Evolutionary conservation across 2,888 invertebrate genomes (phyloP).

Genomic region (Julus scanicus): DNA sequence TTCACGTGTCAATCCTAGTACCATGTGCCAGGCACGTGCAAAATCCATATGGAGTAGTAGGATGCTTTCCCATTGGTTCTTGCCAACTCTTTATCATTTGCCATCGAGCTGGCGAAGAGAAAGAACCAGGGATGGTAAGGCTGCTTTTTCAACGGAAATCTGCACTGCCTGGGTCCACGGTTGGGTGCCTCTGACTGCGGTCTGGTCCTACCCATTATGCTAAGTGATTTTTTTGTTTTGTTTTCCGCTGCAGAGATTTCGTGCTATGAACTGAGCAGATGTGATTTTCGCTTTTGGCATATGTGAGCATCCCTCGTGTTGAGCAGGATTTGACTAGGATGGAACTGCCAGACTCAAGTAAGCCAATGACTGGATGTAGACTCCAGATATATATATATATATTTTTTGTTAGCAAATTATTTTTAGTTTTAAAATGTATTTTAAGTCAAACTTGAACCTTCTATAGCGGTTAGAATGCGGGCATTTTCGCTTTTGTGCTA

Average conservation of each 20-base stretch:
- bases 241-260: constrained; percentile 27
- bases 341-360: constrained; percentile 8
- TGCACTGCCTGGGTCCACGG: background rate
- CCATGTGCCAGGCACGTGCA: background rate
- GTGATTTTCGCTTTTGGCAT: background rate
- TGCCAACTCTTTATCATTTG: background rate
- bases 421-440: background rate
- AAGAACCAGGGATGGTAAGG: background rate
- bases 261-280: background rate
- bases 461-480: background rate
- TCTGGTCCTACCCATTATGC: constrained; percentile 36
- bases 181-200: background rate
- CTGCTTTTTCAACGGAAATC: background rate
- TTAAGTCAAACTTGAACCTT: no score
- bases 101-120: background rate
- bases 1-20: background rate
- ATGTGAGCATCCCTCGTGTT: background rate
- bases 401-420: background rate
- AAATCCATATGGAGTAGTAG: constrained; percentile 14
- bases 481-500: background rate
- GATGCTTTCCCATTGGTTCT: constrained; percentile 7
- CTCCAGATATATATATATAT: background rate
- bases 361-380: background rate
- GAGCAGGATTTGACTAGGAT: background rate
- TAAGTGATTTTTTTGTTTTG: background rate